Evolutionary conservation across 2,113 vertebrate genomes (phyloP), one percentile per base, ranked within the genome.

Genomic region (Lepus americanus): DNA sequence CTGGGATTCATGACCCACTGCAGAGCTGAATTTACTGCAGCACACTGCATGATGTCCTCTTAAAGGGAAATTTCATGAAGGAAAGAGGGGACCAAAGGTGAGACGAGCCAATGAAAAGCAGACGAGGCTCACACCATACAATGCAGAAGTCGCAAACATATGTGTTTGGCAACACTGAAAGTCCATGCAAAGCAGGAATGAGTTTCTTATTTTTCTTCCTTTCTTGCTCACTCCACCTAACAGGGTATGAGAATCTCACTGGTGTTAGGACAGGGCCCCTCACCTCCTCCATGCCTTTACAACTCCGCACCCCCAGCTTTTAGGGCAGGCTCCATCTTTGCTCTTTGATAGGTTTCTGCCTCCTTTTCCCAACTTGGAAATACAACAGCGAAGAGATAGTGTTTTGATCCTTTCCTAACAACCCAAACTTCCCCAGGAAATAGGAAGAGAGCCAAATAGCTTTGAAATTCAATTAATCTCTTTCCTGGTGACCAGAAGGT

Each of bases 281-380:
- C 27, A 33, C 9, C 25, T 51, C 22, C 1, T 49, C 2, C 23
- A 25, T 67, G 13, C 59, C 6, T 31, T 6, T 19, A 17, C 10
- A n/a, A 13, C 67, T 13, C 19, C 13, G 10, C 36, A 12, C 14
- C 33, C 29, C 36, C 10, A 4, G 19, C 44, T 44, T 44, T 44
- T 1, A 1, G 44, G 76, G 10, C 22, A 31, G 31, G 76, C 10
- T 25, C 55, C 55, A 64, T 67, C 69, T 29, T 83, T 22, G 33
- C 5, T 36, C 44, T 85, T 73, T 63, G 4, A 51, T 8, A 63
- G 25, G 19, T 93, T 74, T 59, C 36, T 73, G 55, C 25, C 31
- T 72, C 72, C 14, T 91, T 80, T 61, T 80, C 31, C 84, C 69
- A 77, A 59, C 13, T 5, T 81, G 66, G 49, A 76, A 93, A 92